Evolutionary conservation across 2,888 invertebrate genomes (phyloP).

Genomic region (Leuctra nigra): DNA sequence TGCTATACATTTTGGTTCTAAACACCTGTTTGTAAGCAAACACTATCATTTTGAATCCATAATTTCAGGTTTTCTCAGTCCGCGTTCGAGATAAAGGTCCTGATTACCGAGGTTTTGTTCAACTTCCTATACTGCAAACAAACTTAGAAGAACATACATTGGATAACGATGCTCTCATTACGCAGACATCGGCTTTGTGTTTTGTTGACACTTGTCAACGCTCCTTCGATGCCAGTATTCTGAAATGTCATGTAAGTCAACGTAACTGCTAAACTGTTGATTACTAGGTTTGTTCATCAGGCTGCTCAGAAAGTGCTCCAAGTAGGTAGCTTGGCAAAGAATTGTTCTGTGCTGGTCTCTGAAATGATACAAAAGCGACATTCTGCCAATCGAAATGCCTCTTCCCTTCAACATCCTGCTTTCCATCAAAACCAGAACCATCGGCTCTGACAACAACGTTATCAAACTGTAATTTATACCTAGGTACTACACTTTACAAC

Average conservation of each 20-base stretch:
- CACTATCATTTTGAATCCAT: not conserved
- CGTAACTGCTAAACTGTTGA: too few relatives aligned
- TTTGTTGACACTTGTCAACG: slow-evolving; percentile 52
- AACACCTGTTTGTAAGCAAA: not conserved
- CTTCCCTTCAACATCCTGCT: too few relatives aligned
- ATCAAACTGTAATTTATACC: too few relatives aligned
- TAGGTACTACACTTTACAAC: too few relatives aligned
- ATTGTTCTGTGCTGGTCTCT: too few relatives aligned
- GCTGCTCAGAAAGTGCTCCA: too few relatives aligned
- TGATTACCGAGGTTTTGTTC: slow-evolving; percentile 68
- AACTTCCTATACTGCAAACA: slow-evolving; percentile 42
- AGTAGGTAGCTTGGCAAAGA: too few relatives aligned
- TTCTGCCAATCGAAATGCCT: too few relatives aligned
- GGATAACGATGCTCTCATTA: slow-evolving; percentile 38
- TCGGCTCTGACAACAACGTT: too few relatives aligned
- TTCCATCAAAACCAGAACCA: too few relatives aligned
- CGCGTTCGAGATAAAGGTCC: slow-evolving; percentile 59
- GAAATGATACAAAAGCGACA: too few relatives aligned
- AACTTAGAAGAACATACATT: slow-evolving; percentile 33
- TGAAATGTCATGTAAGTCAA: slow-evolving; percentile 48
- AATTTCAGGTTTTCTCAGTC: slow-evolving; percentile 56
- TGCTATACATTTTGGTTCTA: not conserved
- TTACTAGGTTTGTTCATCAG: too few relatives aligned
- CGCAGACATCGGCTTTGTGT: slow-evolving; percentile 45
- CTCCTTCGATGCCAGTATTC: slow-evolving; percentile 47